Conservation (phyloP, 2,113 vertebrate species). For the Columbina picui region DNA sequence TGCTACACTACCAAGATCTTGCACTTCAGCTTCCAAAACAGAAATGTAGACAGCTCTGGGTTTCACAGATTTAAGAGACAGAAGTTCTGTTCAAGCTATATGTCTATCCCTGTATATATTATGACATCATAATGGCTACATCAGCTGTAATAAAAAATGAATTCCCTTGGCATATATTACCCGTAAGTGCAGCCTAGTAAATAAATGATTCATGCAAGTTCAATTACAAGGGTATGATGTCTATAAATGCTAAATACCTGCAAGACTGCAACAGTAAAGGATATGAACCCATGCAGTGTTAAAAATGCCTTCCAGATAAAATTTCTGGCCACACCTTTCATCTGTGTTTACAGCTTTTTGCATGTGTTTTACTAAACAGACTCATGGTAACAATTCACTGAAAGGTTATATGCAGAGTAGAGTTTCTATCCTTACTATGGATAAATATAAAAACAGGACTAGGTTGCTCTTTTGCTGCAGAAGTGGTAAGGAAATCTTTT, state of each 20-base stretch:
- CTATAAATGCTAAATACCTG: constrained; percentile 60
- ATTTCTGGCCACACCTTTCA: constrained; percentile 15
- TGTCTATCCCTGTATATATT: constrained; percentile 29
- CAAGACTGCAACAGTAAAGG: constrained; percentile 55
- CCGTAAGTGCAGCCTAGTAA: constrained; percentile 44
- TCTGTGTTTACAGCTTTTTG: constrained; percentile 7
- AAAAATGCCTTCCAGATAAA: constrained; percentile 43
- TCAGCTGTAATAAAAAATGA: constrained; percentile 63
- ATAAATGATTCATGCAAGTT: constrained; percentile 72
- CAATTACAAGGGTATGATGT: constrained; percentile 55
- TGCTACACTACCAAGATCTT: neutral
- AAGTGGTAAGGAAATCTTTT: neutral
- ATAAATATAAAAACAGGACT: constrained; percentile 13
- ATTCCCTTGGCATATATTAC: constrained; percentile 58
- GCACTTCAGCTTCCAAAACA: neutral
- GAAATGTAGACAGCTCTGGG: neutral
- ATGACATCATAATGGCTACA: constrained; percentile 64
- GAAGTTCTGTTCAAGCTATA: constrained; percentile 5
- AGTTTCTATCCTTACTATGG: neutral
- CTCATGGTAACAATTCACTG: neutral
- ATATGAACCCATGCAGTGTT: constrained; percentile 43
- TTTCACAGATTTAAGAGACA: neutral
- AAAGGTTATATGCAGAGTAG: neutral
- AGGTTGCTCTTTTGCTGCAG: neutral
- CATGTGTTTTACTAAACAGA: neutral